Evolutionary conservation across 2,113 vertebrate genomes (phyloP), one percentile per base, ranked within the genome.

Genomic region (Galemys pyrenaicus): DNA sequence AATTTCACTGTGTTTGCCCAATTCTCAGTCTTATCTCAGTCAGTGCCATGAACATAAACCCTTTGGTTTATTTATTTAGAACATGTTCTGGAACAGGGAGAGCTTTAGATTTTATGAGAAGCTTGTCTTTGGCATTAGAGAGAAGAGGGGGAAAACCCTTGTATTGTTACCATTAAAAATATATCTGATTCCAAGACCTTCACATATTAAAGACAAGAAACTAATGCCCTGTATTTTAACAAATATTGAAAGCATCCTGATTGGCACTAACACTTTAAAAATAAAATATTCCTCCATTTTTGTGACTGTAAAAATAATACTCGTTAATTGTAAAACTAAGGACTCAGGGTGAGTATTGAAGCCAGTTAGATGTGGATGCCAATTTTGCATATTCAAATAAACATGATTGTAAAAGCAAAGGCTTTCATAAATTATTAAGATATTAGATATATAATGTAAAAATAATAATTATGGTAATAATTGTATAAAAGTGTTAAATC

Each of bases 51-150:
- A 73, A 4, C 9, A 28, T n/a, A 77, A 46, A 62, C 9, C 12
- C 5, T 79, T 24, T 24, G 24, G 3, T 80, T 51, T 16, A 70
- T 68, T 68, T 68, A 35, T 68, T 70, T 89, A 73, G 60, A 60
- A n/a, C 20, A 5, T 58, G 49, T 16, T 3, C 65, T 19, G 32
- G 28, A 56, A 67, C 6, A 84, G 9, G 16, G 4, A 62, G 12
- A 88, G 80, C 39, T 90, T 68, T 56, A 41, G 46, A 22, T 78
- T 88, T 71, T 78, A 24, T 58, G 75, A 79, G 26, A 93, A 75
- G 16, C 32, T 67, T 90, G 70, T 46, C 49, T 87, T 62, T 19
- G 30, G 49, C 28, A 46, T 64, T 64, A 93, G n/a, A 80, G 60
- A 80, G n/a, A 84, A 64, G 10, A 56, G 39, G 3, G 9, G 17